Percentiles rank a stretch among this genome's conserved stretches.
Evolutionary conservation across 1,140 invertebrate species (phyloP).

Genomic region (Laupala kohalensis): DNA sequence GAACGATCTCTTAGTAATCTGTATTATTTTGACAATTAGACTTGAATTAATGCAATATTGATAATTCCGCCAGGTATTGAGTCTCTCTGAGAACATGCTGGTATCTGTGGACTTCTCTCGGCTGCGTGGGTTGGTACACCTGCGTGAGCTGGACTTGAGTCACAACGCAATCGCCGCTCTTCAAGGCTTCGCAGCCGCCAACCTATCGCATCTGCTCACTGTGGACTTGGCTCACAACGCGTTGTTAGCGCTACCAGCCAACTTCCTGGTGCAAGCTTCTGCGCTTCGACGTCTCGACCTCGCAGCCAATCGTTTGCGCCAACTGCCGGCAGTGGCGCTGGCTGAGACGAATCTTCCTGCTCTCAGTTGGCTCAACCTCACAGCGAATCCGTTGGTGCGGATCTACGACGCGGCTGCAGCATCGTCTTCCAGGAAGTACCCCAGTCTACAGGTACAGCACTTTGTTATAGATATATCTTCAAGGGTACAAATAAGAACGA

Average conservation of each 20-base stretch:
- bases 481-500: no score
- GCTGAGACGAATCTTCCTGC: slow-evolving; percentile 58
- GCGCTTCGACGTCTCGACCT: slow-evolving; percentile 61
- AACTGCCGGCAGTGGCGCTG: slow-evolving; percentile 65
- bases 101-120: slow-evolving; percentile 59
- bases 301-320: slow-evolving; percentile 64
- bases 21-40: no score
- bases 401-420: slow-evolving; percentile 48
- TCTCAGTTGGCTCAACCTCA: slow-evolving; percentile 62
- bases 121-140: slow-evolving; percentile 52
- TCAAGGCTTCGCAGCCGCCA: slow-evolving; percentile 59
- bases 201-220: slow-evolving; percentile 52
- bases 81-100: slow-evolving; percentile 56
- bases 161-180: slow-evolving; percentile 61
- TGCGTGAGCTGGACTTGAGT: slow-evolving; percentile 59
- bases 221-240: slow-evolving; percentile 64
- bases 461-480: no score
- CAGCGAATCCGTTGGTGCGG: slow-evolving; percentile 60
- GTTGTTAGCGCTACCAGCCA: slow-evolving; percentile 59
- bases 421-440: slow-evolving; percentile 38
- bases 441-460: neutral
- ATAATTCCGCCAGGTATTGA: slow-evolving; percentile 21
- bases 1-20: no score
- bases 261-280: slow-evolving; percentile 61
- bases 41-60: neutral